Conservation (phyloP, 2,888 invertebrate species). For the Lottia scabra region DNA sequence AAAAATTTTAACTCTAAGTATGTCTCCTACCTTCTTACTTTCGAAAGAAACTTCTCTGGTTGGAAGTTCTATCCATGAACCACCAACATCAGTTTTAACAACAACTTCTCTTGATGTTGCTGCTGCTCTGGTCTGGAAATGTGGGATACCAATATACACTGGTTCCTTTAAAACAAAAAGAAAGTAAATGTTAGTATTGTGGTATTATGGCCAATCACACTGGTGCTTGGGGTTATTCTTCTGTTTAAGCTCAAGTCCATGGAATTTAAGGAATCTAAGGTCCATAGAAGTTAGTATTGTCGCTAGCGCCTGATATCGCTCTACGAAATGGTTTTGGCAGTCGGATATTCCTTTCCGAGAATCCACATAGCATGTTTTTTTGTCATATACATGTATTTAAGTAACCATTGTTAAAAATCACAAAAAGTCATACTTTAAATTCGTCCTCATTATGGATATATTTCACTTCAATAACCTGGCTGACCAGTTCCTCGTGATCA, state of each 20-base stretch:
- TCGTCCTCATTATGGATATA: conserved; percentile 20
- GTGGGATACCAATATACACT: conserved; percentile 56
- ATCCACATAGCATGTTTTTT: too few species aligned
- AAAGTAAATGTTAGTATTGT: too few species aligned
- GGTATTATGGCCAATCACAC: too few species aligned
- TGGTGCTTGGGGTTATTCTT: too few species aligned
- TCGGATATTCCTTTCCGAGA: too few species aligned
- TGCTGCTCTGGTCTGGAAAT: conserved; percentile 41
- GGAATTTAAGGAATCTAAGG: too few species aligned
- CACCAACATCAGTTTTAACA: conserved; percentile 54
- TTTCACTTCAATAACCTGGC: conserved; percentile 43
- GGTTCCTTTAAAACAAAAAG: conserved; percentile 38
- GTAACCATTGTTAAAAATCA: background rate
- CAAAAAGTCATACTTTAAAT: conserved; percentile 28
- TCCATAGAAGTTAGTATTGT: too few species aligned
- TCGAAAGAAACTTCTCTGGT: conserved; percentile 58
- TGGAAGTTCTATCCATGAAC: conserved; percentile 52
- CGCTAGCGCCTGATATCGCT: too few species aligned
- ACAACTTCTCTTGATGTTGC: conserved; percentile 56
- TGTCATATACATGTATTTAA: too few species aligned
- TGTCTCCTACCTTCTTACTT: conserved; percentile 49
- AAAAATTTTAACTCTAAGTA: background rate
- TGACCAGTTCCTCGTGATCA: conserved; percentile 58
- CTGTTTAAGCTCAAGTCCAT: too few species aligned
- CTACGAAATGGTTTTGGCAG: too few species aligned